Conservation (phyloP, 2,888 invertebrate genomes). For the Pseudanteris insignis region DNA sequence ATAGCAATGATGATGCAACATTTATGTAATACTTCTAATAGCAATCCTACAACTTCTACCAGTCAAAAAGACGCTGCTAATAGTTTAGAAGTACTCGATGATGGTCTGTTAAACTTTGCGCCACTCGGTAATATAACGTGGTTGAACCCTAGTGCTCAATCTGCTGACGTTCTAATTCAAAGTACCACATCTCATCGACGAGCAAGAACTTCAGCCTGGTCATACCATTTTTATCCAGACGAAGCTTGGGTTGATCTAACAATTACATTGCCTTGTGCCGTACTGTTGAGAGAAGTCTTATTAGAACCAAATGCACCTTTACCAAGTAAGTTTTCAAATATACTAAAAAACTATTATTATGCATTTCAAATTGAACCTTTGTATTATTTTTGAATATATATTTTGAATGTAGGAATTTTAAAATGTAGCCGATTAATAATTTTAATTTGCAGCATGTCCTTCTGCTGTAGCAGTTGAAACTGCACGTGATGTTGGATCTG, state of each 20-base stretch:
- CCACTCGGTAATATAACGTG: constrained; percentile 84
- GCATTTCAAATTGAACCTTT: too few relatives aligned
- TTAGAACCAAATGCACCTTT: constrained; percentile 86
- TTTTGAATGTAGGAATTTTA: too few relatives aligned
- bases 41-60: constrained; percentile 61
- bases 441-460: constrained; percentile 76
- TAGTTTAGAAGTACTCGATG: constrained; percentile 72
- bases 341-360: too few relatives aligned
- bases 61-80: constrained; percentile 59
- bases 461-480: constrained; percentile 88
- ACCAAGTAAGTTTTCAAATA: constrained; percentile 70
- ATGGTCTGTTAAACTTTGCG: constrained; percentile 88
- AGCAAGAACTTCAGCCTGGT: constrained; percentile 92
- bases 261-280: constrained; percentile 86
- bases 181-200: constrained; percentile 83
- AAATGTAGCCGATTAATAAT: background rate
- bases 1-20: constrained; percentile 73
- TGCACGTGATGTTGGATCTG: constrained; percentile 80
- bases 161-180: constrained; percentile 88
- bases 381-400: too few relatives aligned
- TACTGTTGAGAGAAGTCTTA: constrained; percentile 87
- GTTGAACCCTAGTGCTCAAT: constrained; percentile 85
- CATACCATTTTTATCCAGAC: constrained; percentile 91
- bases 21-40: constrained; percentile 68
- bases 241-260: constrained; percentile 90